Evolutionary conservation across 1,140 invertebrate species (phyloP).

Genomic region (Carposina sasakii): DNA sequence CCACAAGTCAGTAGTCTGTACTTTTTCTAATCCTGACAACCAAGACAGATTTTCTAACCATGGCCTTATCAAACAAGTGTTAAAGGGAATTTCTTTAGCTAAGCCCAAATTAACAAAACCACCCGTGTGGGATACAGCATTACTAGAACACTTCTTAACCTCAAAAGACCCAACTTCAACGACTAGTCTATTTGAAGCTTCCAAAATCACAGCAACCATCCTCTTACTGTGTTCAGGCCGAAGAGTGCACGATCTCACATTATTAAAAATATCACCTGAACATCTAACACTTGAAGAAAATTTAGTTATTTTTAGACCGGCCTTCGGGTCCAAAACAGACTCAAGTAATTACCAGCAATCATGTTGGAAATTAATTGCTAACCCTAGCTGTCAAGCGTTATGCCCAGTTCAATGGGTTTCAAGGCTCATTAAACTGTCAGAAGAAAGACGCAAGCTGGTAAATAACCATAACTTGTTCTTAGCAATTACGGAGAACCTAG

Average conservation of each 20-base stretch:
- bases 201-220: not conserved
- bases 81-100: constrained; percentile 4
- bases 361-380: too few relatives aligned
- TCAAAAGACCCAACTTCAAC: not conserved
- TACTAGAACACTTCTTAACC: not conserved
- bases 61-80: not conserved
- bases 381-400: too few relatives aligned
- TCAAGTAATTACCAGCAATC: constrained; percentile 1
- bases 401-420: too few relatives aligned
- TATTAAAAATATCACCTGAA: not conserved
- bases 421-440: too few relatives aligned
- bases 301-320: not conserved
- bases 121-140: constrained; percentile 5
- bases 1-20: constrained; percentile 8
- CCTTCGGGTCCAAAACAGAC: constrained; percentile 10
- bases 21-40: constrained; percentile 1
- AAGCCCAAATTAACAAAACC: not conserved
- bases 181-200: not conserved
- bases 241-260: constrained; percentile 6
- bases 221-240: constrained; percentile 2
- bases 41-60: not conserved
- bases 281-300: not conserved
- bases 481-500: not conserved
- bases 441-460: too few relatives aligned
- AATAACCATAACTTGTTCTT: too few relatives aligned